Base-by-base conservation (phyloP, 2,888 invertebrate species). In the Eupithecia centaureata region DNA sequence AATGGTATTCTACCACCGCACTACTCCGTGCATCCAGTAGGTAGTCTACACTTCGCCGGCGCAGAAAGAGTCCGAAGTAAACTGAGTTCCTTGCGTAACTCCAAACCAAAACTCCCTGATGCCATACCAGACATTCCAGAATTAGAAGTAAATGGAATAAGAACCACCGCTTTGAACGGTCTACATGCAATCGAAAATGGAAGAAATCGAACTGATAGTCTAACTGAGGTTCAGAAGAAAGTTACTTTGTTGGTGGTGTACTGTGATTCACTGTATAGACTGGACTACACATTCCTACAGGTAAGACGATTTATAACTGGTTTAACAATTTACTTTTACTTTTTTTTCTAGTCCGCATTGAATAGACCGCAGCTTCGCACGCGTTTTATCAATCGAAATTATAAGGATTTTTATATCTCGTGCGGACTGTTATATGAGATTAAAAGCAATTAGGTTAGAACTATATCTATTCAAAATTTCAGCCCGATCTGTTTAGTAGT, bases 221-320 rank as follows among this genome's bases (percentile, higher is more conserved):
- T n/a, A n/a, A n/a, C n/a, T 32, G 75, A 71, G 28, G 70, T 75
- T 28, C 81, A 73, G 67, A 58, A 78, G 67, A 59, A 79, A 22
- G 72, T 83, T 8, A 79, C 82, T 56, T 64, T 87, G 18, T 78
- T 96, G 25, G 95, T 96, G 22, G 85, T 96, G 13, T 94, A 96
- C 79, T 96, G 95, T 80, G 90, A 93, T 61, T 93, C 94, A 64
- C 90, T 96, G 59, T 93, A 94, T 63, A 94, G 94, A 76, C 86
- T 95, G 75, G 96, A 96, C 82, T 96, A 94, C 80, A 96, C 96
- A 0, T 95, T 95, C 70, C 92, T 95, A 72, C 94, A 69, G 65
- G 69, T 69, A 57, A 32, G 63, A 32, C 18, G 18, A n/a, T n/a
- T 5, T 18, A 8, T 5, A 38, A 15, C 5, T 33, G 33, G 12